phyloP scores from a whole-genome alignment of 2,888 invertebrate species.

The Scrobipalpa atriplicella region DNA sequence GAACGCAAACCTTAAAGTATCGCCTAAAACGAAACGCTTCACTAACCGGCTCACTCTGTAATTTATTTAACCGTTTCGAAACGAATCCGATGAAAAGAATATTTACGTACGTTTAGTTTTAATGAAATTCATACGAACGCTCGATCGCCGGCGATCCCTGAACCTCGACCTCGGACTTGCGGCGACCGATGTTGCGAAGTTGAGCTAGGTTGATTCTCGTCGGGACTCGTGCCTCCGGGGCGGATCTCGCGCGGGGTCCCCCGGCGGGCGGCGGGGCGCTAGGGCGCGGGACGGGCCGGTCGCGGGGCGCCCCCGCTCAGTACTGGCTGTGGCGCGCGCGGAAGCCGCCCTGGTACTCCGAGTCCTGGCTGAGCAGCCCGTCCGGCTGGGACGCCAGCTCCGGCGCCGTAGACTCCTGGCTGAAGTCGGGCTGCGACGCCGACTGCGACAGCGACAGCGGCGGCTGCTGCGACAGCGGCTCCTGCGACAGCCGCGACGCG shows the following conservation, averaged over 20 bases:
- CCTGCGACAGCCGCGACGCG: slow-evolving; percentile 83
- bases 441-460: slow-evolving; percentile 88
- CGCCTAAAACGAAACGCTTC: slow-evolving; percentile 45
- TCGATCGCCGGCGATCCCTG: neutral
- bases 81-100: slow-evolving; percentile 27
- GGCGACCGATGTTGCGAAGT: slow-evolving; percentile 15
- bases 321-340: slow-evolving; percentile 87
- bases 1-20: slow-evolving; percentile 54
- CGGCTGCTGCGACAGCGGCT: slow-evolving; percentile 89
- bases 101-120: neutral
- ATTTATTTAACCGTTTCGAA: slow-evolving; percentile 28
- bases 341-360: slow-evolving; percentile 90
- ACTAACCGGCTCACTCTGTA: slow-evolving; percentile 39
- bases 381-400: slow-evolving; percentile 97
- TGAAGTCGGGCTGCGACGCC: slow-evolving; percentile 88
- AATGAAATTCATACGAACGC: neutral
- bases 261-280: slow-evolving; percentile 31
- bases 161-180: neutral
- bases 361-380: slow-evolving; percentile 96
- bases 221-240: slow-evolving; percentile 3
- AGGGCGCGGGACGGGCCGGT: slow-evolving; percentile 81
- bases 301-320: slow-evolving; percentile 93
- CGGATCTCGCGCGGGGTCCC: slow-evolving; percentile 11
- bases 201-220: neutral
- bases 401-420: slow-evolving; percentile 92